Evolutionary conservation across 2,797 vertebrate genomes (phyloP).

Genomic region (Anguilla anguilla): DNA sequence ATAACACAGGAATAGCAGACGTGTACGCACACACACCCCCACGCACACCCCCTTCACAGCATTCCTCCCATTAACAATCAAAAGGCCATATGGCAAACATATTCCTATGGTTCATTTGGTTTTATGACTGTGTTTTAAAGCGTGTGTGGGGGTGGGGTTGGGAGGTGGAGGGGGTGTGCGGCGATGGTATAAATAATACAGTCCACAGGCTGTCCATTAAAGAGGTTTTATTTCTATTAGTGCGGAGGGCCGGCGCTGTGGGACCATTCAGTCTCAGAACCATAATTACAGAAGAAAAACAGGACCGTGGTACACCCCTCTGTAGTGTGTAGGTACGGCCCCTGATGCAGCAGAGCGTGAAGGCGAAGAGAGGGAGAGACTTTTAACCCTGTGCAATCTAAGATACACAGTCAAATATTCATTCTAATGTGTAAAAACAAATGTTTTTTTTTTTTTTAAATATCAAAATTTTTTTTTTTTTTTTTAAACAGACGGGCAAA

Average conservation of each 20-base stretch:
- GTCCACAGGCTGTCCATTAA: slow-evolving; percentile 69
- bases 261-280: slow-evolving; percentile 58
- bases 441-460: no score
- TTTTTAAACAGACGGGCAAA: no score
- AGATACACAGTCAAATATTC: not conserved
- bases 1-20: not conserved
- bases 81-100: slow-evolving; percentile 80
- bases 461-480: no score
- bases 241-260: slow-evolving; percentile 55
- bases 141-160: slow-evolving; percentile 43
- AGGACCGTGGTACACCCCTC: slow-evolving; percentile 50
- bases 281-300: slow-evolving; percentile 71
- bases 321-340: not conserved
- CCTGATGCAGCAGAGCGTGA: not conserved
- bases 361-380: not conserved
- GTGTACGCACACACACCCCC: not conserved
- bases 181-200: slow-evolving; percentile 60
- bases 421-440: not conserved
- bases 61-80: slow-evolving; percentile 64
- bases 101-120: slow-evolving; percentile 72
- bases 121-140: slow-evolving; percentile 74
- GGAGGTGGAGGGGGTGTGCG: slow-evolving; percentile 50
- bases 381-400: no score
- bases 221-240: slow-evolving; percentile 72
- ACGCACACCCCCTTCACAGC: slow-evolving; percentile 36